A percentile compares a stretch with the other conserved stretches of the same genome.
Evolutionary conservation across 2,888 invertebrate species (phyloP).

Genomic region (Plusia festucae): DNA sequence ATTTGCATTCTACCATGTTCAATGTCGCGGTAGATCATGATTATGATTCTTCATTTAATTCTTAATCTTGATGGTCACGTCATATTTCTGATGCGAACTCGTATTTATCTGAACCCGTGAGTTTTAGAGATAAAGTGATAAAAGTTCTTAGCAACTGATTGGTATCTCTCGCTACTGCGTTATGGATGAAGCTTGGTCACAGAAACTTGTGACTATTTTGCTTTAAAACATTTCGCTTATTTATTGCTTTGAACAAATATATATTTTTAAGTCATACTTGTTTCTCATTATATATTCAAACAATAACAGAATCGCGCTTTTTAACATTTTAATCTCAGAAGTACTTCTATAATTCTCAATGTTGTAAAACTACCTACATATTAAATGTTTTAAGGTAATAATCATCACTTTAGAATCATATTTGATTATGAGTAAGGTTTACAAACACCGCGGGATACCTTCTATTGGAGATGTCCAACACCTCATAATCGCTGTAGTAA

Average conservation of each 20-base stretch:
- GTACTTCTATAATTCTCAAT: neutral
- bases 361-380: neutral
- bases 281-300: too few species aligned
- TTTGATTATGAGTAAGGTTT: neutral
- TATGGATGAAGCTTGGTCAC: neutral
- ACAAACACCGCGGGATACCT: slow-evolving; percentile 1
- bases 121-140: slow-evolving; percentile 14
- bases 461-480: neutral
- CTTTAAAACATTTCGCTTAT: too few species aligned
- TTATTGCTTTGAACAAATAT: too few species aligned
- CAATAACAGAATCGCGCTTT: neutral
- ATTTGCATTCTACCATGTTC: slow-evolving; percentile 47
- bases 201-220: too few species aligned
- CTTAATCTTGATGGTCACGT: slow-evolving; percentile 36
- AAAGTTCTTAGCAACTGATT: neutral
- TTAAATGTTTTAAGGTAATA: neutral
- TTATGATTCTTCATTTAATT: slow-evolving; percentile 42
- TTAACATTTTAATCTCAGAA: too few species aligned
- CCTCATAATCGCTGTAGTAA: slow-evolving; percentile 1
- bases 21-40: slow-evolving; percentile 29
- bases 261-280: too few species aligned
- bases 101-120: slow-evolving; percentile 27
- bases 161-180: neutral
- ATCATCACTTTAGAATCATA: neutral
- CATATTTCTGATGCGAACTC: slow-evolving; percentile 29